Percentiles rank a stretch among this genome's conserved stretches.
Conservation (phyloP, 2,888 invertebrate species). For the Malthinus seriepunctatus region DNA sequence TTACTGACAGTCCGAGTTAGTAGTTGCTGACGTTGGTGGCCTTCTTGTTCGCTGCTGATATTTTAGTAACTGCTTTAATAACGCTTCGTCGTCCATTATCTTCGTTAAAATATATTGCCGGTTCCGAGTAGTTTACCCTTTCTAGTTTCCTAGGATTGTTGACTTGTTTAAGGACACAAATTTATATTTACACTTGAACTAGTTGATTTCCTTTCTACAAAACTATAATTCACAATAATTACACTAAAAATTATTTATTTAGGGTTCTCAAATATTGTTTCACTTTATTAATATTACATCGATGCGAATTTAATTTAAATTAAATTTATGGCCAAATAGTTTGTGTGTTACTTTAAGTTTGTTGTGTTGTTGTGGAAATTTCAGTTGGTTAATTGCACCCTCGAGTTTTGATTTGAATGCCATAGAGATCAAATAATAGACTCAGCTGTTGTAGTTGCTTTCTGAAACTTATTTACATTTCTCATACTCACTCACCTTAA, state of each 20-base stretch:
- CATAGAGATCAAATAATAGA: slow-evolving; percentile 32
- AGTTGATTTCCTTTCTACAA: slow-evolving; percentile 1
- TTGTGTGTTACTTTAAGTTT: background rate
- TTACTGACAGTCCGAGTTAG: slow-evolving; percentile 1
- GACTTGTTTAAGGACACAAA: slow-evolving; percentile 23
- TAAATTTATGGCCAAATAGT: too few species aligned
- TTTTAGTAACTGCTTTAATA: slow-evolving; percentile 30
- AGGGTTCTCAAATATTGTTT: too few species aligned
- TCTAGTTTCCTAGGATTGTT: slow-evolving; percentile 17
- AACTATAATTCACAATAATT: too few species aligned
- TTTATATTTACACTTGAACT: slow-evolving; percentile 7
- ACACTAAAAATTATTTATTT: too few species aligned
- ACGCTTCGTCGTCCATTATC: slow-evolving; percentile 27
- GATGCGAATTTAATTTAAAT: too few species aligned
- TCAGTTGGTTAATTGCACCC: slow-evolving; percentile 47
- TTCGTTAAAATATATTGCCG: slow-evolving; percentile 22
- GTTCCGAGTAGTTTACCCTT: slow-evolving; percentile 28
- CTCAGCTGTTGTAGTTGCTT: too few species aligned
- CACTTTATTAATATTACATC: too few species aligned
- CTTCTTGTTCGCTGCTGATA: slow-evolving; percentile 22
- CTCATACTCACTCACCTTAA: too few species aligned
- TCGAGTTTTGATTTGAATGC: slow-evolving; percentile 45
- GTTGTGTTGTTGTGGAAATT: slow-evolving; percentile 35
- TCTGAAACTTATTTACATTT: too few species aligned
- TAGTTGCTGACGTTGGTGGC: slow-evolving; percentile 1